Evolutionary conservation across 2,797 vertebrate species (phyloP).

Genomic region (Acipenser oxyrinchus): DNA sequence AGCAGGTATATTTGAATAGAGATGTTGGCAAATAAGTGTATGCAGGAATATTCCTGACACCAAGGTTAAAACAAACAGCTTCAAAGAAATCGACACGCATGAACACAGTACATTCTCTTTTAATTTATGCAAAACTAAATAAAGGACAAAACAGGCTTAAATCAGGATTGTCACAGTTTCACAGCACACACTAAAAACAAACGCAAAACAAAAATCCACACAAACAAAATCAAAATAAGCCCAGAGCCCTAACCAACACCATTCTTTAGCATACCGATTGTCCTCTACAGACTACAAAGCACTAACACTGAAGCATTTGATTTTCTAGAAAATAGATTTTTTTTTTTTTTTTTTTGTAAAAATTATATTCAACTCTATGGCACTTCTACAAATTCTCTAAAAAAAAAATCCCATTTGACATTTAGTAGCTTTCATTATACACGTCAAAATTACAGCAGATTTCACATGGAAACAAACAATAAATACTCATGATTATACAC

Average conservation of each 20-base stretch:
- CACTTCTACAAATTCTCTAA: conserved; percentile 76
- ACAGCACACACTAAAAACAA: conserved; percentile 63
- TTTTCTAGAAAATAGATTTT: conserved; percentile 70
- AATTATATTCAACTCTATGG: conserved; percentile 77
- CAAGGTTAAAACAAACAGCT: neutral
- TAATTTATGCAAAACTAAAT: conserved; percentile 71
- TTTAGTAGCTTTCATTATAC: conserved; percentile 52
- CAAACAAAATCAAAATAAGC: conserved; percentile 47
- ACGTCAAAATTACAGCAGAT: conserved; percentile 56
- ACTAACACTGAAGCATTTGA: conserved; percentile 61
- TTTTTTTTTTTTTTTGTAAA: conserved; percentile 54
- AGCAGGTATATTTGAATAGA: conserved; percentile 2
- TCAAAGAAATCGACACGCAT: conserved; percentile 32
- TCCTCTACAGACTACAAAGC: conserved; percentile 64
- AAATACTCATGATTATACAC: conserved; percentile 74
- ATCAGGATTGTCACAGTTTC: conserved; percentile 78
- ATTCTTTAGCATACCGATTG: conserved; percentile 65
- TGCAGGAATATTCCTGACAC: neutral
- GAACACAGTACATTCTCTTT: conserved; percentile 46
- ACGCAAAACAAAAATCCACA: conserved; percentile 47
- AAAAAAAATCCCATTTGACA: conserved; percentile 53
- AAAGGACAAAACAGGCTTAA: conserved; percentile 51
- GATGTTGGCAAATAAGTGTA: neutral
- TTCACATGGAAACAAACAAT: conserved; percentile 60
- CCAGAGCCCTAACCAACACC: conserved; percentile 57